Conservation (phyloP, 2,113 vertebrate species). For the Chaenocephalus aceratus region DNA sequence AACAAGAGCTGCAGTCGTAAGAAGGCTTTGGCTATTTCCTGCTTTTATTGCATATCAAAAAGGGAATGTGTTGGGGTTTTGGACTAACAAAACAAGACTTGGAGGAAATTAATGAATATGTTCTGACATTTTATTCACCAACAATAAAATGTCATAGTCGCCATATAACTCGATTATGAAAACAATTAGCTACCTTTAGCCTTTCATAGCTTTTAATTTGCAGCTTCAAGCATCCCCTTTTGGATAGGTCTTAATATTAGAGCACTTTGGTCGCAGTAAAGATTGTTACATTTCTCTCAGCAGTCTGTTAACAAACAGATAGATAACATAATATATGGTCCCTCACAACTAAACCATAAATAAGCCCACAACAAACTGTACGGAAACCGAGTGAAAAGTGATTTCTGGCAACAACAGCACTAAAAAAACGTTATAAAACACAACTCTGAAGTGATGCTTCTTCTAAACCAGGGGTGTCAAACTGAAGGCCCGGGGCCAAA, state of each 20-base stretch:
- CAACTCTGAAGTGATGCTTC: not conserved
- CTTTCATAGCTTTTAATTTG: slow-evolving; percentile 17
- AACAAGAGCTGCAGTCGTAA: not conserved
- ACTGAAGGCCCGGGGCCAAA: too few relatives aligned
- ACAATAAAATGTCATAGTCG: too few relatives aligned
- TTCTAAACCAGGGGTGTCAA: not conserved
- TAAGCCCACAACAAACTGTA: slow-evolving; percentile 16
- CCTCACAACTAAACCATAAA: not conserved
- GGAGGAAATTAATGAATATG: too few relatives aligned
- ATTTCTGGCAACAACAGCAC: not conserved
- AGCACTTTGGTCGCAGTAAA: not conserved
- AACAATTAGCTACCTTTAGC: too few relatives aligned
- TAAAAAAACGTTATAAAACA: not conserved
- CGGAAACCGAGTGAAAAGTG: slow-evolving; percentile 20
- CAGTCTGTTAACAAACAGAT: too few relatives aligned
- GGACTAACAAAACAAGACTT: too few relatives aligned
- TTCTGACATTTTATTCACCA: too few relatives aligned
- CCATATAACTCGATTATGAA: too few relatives aligned
- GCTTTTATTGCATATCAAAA: too few relatives aligned
- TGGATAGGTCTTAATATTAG: slow-evolving; percentile 17
- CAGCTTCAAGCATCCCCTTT: slow-evolving; percentile 17
- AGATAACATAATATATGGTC: not conserved
- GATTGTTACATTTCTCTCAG: not conserved
- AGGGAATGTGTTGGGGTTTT: too few relatives aligned
- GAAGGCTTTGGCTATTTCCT: too few relatives aligned